Conservation (phyloP, 2,113 vertebrate species). For the Sinocyclocheilus grahami region DNA sequence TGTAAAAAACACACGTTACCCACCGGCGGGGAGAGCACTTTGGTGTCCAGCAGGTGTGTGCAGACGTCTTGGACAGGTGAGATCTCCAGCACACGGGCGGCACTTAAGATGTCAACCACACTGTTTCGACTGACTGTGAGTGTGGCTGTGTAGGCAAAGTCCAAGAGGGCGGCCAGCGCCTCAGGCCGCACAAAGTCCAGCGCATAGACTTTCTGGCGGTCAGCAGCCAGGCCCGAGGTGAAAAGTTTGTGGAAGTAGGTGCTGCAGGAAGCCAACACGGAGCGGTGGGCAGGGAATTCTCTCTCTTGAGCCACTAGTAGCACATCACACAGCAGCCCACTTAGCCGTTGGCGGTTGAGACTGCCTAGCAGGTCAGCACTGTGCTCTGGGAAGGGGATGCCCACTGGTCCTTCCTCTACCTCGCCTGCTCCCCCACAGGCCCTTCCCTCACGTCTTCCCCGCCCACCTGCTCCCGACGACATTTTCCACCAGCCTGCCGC, state of each 20-base stretch:
- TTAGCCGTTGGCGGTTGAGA: constrained; percentile 92
- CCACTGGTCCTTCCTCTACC: constrained; percentile 94
- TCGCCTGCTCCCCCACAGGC: constrained; percentile 68
- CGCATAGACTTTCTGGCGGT: constrained; percentile 94
- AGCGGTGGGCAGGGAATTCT: constrained; percentile 97
- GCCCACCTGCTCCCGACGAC: constrained; percentile 82
- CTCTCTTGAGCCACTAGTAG: constrained; percentile 90
- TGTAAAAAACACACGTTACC: constrained; percentile 3
- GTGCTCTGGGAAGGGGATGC: constrained; percentile 98
- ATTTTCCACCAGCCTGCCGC: constrained; percentile 86
- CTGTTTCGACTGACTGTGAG: constrained; percentile 93
- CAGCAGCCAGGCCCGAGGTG: constrained; percentile 91
- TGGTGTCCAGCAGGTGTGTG: constrained; percentile 95
- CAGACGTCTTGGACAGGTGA: constrained; percentile 92
- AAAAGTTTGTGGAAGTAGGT: constrained; percentile 99
- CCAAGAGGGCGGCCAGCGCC: constrained; percentile 90
- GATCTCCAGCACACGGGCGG: constrained; percentile 93
- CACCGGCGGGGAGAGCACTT: constrained; percentile 88
- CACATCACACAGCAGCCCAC: constrained; percentile 92
- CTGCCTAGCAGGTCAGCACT: constrained; percentile 94
- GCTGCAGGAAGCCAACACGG: constrained; percentile 96
- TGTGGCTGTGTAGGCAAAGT: constrained; percentile 98
- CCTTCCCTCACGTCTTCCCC: constrained; percentile 73
- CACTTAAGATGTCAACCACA: constrained; percentile 91
- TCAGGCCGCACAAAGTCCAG: constrained; percentile 94